These are phyloP conservation scores for Agrochola circellaris DNA, from an alignment of 2,888 invertebrate species.

Conservation along the genomic window DNA sequence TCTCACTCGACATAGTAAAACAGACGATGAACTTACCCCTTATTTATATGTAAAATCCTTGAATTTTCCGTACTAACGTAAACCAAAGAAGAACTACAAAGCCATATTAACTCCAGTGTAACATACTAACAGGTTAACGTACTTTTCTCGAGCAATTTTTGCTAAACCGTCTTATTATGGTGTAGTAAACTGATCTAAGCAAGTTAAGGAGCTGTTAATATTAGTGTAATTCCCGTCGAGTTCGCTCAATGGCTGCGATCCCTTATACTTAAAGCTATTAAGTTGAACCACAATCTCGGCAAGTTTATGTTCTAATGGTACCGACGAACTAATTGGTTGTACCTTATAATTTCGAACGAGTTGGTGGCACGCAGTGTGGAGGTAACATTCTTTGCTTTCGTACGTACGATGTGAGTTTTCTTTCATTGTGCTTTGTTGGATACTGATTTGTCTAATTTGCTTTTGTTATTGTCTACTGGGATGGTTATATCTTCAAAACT, in stretches of 20 bases:
- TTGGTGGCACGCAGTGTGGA: constrained; percentile 39
- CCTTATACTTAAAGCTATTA: constrained; percentile 64
- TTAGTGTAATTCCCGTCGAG: constrained; percentile 60
- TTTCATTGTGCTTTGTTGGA: constrained; percentile 6
- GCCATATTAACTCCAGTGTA: constrained; percentile 13
- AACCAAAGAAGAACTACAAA: constrained; percentile 12
- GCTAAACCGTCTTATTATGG: constrained; percentile 45
- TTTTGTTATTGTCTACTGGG: background rate
- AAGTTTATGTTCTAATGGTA: constrained; percentile 61
- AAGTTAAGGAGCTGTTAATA: constrained; percentile 61
- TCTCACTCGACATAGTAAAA: background rate
- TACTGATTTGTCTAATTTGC: background rate
- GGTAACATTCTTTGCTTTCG: constrained; percentile 20
- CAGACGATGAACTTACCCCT: background rate
- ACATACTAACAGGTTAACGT: constrained; percentile 26
- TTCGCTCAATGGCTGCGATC: constrained; percentile 46
- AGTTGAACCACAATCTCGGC: constrained; percentile 54
- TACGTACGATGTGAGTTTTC: constrained; percentile 4
- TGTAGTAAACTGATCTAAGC: constrained; percentile 53
- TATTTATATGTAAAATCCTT: background rate
- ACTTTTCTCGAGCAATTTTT: constrained; percentile 42
- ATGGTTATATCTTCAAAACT: background rate
- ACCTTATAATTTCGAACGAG: constrained; percentile 62
- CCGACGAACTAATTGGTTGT: constrained; percentile 58
- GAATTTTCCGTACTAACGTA: background rate